Conservation (phyloP, 2,797 vertebrate genomes). For the Scolopax rusticola region DNA sequence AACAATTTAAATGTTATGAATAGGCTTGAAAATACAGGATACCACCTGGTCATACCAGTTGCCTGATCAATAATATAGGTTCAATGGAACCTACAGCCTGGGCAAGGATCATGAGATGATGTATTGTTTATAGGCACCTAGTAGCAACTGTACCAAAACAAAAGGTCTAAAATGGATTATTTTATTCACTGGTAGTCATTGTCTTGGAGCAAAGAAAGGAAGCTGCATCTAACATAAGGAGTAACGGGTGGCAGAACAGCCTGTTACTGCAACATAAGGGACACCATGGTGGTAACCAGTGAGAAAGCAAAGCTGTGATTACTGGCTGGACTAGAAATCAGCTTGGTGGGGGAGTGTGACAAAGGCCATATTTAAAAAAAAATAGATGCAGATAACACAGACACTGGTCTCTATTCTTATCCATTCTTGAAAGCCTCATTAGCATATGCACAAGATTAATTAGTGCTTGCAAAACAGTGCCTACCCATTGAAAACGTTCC, state of each 20-base stretch:
- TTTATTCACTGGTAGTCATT: not conserved
- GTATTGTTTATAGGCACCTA: not conserved
- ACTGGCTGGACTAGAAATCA: not conserved
- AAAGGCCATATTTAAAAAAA: not conserved
- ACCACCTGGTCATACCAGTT: not conserved
- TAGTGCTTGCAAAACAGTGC: not conserved
- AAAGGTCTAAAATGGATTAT: not conserved
- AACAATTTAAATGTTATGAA: not conserved
- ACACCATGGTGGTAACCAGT: not conserved
- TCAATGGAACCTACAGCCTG: not conserved
- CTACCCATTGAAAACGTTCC: not conserved
- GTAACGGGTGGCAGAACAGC: slow-evolving; percentile 23
- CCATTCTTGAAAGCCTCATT: not conserved
- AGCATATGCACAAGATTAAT: not conserved
- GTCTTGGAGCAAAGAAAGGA: not conserved
- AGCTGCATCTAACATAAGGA: slow-evolving; percentile 14
- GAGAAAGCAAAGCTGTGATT: slow-evolving; percentile 2
- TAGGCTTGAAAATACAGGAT: not conserved
- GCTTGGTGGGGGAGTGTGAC: not conserved
- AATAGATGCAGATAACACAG: not conserved
- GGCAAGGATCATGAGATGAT: not conserved
- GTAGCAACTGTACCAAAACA: not conserved
- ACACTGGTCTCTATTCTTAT: not conserved
- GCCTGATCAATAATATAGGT: not conserved
- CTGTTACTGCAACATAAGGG: not conserved